These are phyloP conservation scores for Lamellibrachia satsuma DNA, from an alignment of 2,888 invertebrate genomes.

Conservation along the genomic window DNA sequence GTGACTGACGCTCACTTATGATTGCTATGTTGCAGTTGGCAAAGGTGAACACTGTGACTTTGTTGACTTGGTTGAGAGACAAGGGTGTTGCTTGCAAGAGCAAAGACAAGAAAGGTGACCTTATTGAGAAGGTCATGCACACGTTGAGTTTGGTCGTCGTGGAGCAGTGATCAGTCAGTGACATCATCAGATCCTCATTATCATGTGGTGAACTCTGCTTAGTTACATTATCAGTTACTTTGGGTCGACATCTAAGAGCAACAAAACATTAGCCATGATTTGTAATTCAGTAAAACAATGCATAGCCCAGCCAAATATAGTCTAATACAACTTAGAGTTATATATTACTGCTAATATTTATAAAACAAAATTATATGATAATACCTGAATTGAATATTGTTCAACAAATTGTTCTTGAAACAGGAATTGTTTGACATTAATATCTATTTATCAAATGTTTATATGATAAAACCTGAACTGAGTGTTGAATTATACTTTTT, in stretches of 20 bases:
- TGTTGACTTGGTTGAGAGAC: constrained; percentile 50
- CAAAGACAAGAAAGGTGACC: constrained; percentile 55
- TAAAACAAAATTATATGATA: neutral
- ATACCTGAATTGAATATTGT: neutral
- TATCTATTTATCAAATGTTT: neutral
- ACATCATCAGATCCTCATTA: neutral
- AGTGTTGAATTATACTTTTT: neutral
- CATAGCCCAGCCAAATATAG: neutral
- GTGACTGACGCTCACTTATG: neutral
- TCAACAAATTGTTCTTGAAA: neutral
- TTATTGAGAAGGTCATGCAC: constrained; percentile 43
- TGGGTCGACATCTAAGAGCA: neutral
- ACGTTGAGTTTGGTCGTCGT: neutral
- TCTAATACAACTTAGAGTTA: neutral
- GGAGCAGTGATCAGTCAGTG: neutral
- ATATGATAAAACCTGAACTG: neutral
- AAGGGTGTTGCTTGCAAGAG: constrained; percentile 46
- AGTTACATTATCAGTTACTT: neutral
- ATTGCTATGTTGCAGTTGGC: constrained; percentile 41
- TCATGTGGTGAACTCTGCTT: neutral
- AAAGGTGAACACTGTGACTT: constrained; percentile 49
- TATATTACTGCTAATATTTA: neutral
- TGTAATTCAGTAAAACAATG: neutral
- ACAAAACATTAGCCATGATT: neutral
- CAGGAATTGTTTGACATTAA: neutral